These are phyloP conservation scores for Corynorhinus townsendii DNA, from an alignment of 2,113 vertebrate species.

Conservation along the genomic window DNA sequence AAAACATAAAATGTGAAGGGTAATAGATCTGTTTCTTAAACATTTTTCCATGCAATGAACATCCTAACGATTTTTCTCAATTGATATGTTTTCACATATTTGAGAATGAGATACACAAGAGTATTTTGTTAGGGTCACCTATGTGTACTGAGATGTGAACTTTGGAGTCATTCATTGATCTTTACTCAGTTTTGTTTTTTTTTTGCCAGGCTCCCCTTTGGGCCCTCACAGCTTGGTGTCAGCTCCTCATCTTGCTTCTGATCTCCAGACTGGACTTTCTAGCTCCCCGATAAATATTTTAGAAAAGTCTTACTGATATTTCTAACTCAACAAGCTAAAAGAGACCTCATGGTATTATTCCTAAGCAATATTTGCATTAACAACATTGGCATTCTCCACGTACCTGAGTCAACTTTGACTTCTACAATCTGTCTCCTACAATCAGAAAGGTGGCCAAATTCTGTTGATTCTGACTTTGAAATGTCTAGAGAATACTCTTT, in stretches of 20 bases:
- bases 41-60: conserved; percentile 29
- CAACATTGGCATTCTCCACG: neutral
- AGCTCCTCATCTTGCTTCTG: neutral
- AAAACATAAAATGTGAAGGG: conserved; percentile 6
- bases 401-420: neutral
- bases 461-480: neutral
- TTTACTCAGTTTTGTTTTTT: neutral
- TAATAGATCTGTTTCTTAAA: conserved; percentile 25
- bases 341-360: neutral
- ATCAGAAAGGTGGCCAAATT: neutral
- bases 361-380: neutral
- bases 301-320: neutral
- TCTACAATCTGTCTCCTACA: neutral
- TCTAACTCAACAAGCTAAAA: neutral
- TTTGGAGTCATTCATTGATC: neutral
- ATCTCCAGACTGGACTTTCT: neutral
- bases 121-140: neutral
- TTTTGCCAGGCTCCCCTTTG: neutral
- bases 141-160: neutral
- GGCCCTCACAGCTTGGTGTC: neutral
- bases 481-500: neutral
- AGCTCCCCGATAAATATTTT: neutral
- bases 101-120: neutral
- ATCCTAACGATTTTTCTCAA: conserved; percentile 37
- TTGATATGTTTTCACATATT: conserved; percentile 38